These are phyloP conservation scores for Caenorhabditis sinica DNA, from an alignment of 2,888 invertebrate species.

Conservation along the genomic window DNA sequence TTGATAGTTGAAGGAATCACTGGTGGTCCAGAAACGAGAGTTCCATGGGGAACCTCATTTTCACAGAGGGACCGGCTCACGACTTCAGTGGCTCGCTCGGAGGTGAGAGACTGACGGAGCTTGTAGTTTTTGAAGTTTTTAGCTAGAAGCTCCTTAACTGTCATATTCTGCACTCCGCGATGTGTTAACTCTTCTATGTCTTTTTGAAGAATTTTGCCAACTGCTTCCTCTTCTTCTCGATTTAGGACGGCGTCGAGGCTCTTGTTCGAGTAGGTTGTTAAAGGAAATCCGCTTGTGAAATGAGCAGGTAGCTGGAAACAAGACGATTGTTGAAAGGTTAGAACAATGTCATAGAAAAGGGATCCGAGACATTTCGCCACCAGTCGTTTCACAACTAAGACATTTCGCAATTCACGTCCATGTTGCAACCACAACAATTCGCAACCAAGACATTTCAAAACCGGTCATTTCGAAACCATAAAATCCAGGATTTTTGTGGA, in stretches of 20 bases:
- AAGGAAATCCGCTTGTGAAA: background rate
- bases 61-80: slow-evolving; percentile 31
- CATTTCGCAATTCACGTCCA: too few species aligned
- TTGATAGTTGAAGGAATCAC: slow-evolving; percentile 6
- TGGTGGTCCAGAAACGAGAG: slow-evolving; percentile 2
- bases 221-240: background rate
- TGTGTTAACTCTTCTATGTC: background rate
- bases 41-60: slow-evolving; percentile 35
- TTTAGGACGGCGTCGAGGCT: background rate
- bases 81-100: slow-evolving; percentile 24
- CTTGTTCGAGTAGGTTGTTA: slow-evolving; percentile 23
- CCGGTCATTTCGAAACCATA: too few species aligned
- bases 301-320: background rate
- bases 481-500: too few species aligned
- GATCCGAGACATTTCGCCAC: too few species aligned
- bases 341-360: too few species aligned
- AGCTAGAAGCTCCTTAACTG: slow-evolving; percentile 27
- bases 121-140: slow-evolving; percentile 33
- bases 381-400: too few species aligned
- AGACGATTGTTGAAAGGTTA: too few species aligned
- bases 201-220: background rate
- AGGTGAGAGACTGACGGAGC: slow-evolving; percentile 11
- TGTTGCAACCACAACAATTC: too few species aligned
- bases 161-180: background rate
- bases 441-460: too few species aligned